Percentiles rank a stretch among this genome's conserved stretches.
Conservation (phyloP, 2,888 invertebrate genomes). For the Ectemnius cavifrons region DNA sequence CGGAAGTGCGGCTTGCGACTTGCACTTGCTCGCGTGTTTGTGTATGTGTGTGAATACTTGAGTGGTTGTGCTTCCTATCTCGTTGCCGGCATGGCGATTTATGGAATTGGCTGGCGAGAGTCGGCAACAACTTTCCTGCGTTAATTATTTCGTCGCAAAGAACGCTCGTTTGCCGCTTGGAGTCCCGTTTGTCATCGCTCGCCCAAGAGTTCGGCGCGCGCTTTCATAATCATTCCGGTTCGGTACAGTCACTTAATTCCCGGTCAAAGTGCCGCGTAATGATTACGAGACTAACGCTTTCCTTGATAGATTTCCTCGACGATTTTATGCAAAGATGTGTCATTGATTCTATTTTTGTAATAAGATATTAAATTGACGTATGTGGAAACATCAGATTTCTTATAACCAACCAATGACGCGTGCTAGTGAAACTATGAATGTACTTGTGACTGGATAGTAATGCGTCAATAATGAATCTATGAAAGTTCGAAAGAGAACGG, state of each 20-base stretch:
- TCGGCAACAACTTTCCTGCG: constrained; percentile 21
- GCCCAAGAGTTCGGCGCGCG: background rate
- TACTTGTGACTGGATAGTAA: too few species aligned
- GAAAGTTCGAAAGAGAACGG: background rate
- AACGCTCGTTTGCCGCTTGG: constrained; percentile 14
- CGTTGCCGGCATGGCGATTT: constrained; percentile 24
- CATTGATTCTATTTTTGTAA: too few species aligned
- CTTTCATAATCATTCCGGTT: background rate
- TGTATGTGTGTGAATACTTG: constrained; percentile 9
- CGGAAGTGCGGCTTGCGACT: constrained; percentile 29
- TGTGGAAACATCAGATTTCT: too few species aligned
- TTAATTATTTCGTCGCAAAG: constrained; percentile 43
- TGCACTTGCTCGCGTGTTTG: constrained; percentile 11
- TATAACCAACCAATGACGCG: too few species aligned
- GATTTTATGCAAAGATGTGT: too few species aligned
- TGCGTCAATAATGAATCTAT: too few species aligned
- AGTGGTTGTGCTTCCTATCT: constrained; percentile 25
- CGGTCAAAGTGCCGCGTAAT: background rate
- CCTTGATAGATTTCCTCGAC: too few species aligned
- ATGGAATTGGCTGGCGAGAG: constrained; percentile 30
- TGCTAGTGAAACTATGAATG: too few species aligned
- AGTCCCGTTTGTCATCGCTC: background rate
- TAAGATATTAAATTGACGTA: too few species aligned
- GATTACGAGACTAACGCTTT: background rate
- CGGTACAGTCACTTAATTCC: background rate